These are phyloP conservation scores for Leptinotarsa haldemani DNA, from an alignment of 2,888 invertebrate genomes.

Conservation along the genomic window DNA sequence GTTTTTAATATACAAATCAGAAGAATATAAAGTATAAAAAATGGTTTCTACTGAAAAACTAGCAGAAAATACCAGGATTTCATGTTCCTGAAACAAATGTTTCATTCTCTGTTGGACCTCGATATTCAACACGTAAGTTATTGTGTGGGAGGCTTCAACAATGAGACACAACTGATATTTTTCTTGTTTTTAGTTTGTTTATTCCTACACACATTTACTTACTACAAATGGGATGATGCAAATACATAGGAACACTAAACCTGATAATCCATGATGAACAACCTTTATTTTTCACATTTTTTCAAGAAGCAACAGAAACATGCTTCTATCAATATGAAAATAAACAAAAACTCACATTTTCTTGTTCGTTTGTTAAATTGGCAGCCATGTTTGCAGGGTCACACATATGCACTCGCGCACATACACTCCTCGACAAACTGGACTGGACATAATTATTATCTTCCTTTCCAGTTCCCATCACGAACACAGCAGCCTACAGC, in stretches of 20 bases:
- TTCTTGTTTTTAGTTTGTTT: constrained; percentile 16
- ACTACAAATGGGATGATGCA: not conserved
- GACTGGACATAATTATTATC: constrained; percentile 7
- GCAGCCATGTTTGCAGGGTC: constrained; percentile 70
- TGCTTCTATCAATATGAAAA: not conserved
- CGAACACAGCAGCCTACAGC: constrained; percentile 13
- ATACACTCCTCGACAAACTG: constrained; percentile 10
- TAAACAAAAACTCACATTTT: constrained; percentile 73
- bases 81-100: not conserved
- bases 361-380: constrained; percentile 81
- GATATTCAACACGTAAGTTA: not conserved
- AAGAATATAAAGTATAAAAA: not conserved
- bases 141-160: constrained; percentile 17
- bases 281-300: not conserved
- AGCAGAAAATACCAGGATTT: not conserved
- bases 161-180: not conserved
- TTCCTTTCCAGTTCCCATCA: constrained; percentile 1
- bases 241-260: not conserved
- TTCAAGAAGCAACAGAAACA: not conserved
- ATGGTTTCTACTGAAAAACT: not conserved
- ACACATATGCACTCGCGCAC: constrained; percentile 40
- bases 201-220: not conserved
- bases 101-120: not conserved
- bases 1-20: no score
- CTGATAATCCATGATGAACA: not conserved